Evolutionary conservation across 2,113 vertebrate species (phyloP), one percentile per base, ranked within the genome.

Genomic region (Sigmodon hispidus): DNA sequence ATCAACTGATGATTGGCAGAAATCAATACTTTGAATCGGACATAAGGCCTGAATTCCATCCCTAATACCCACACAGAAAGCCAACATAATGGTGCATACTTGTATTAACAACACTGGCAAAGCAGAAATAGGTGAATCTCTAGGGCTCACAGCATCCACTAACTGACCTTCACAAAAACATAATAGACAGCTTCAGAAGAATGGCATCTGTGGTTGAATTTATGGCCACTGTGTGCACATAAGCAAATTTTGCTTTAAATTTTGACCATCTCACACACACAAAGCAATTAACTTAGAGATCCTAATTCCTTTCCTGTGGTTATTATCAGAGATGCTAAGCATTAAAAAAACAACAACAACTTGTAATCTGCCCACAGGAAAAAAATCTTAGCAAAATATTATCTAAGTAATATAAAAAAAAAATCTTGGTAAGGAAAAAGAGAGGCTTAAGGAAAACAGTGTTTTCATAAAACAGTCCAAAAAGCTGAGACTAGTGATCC

Each of bases 351-450:
- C 91, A 94, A 86, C n/a, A n/a, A n/a, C n/a, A n/a, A n/a, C n/a
- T n/a, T 59, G 0, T 72, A 89, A 73, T 65, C 5, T 16, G 45
- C 4, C 21, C 48, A 70, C 59, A 63, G 91, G n/a, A n/a, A 73
- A 96, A 95, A 93, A 34, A 24, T 34, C 40, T 19, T 29, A 34
- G 45, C 65, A 92, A 77, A 63, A 97, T n/a, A 96, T 4, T 95
- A 90, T 45, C 80, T 76, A 2, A 94, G 40, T 48, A 69, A 50
- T 50, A 65, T 0, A 17, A 93, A 96, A 93, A 94, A 94, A 69
- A 61, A 75, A 73, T 73, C 48, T 90, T 77, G 5, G 50, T 63
- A 93, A 85, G 12, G 22, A 36, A 36, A 72, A 96, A 95, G 72
- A 89, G n/a, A 79, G 81, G 29, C 93, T 79, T 57, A 92, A 86